These are phyloP conservation scores for Columba guinea DNA, from an alignment of 2,797 vertebrate genomes.

Conservation along the genomic window DNA sequence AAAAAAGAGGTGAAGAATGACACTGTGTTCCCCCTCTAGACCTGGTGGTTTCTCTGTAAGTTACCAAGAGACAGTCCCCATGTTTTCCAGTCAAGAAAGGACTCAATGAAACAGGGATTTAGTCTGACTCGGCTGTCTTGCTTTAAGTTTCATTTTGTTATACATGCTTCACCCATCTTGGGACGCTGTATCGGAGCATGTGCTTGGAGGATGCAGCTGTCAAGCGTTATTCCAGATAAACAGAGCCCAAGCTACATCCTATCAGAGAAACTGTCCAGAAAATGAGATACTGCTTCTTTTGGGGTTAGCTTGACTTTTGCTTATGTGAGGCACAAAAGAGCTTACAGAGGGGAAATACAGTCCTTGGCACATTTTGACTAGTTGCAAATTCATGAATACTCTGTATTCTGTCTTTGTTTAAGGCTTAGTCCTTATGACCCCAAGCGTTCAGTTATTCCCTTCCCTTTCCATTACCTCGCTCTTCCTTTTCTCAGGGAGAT, in stretches of 20 bases:
- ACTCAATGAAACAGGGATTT: slow-evolving; percentile 52
- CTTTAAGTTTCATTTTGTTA: slow-evolving; percentile 62
- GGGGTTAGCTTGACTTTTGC: slow-evolving; percentile 40
- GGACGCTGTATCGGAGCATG: neutral
- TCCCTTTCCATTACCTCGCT: neutral
- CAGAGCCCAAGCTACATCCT: slow-evolving; percentile 45
- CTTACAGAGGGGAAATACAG: slow-evolving; percentile 1
- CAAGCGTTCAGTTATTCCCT: neutral
- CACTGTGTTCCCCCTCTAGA: neutral
- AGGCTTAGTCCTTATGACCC: slow-evolving; percentile 39
- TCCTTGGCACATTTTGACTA: slow-evolving; percentile 20
- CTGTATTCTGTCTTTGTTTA: slow-evolving; percentile 40
- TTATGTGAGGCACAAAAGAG: slow-evolving; percentile 33
- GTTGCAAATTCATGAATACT: slow-evolving; percentile 48
- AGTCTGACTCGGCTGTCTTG: slow-evolving; percentile 35
- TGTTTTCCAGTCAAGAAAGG: slow-evolving; percentile 40
- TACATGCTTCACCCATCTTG: slow-evolving; percentile 28
- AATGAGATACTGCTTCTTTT: slow-evolving; percentile 54
- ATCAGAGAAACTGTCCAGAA: slow-evolving; percentile 57
- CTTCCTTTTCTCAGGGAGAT: slow-evolving; percentile 16
- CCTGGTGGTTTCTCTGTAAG: slow-evolving; percentile 19
- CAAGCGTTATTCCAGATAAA: slow-evolving; percentile 63
- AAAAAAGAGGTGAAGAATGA: neutral
- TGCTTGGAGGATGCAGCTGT: slow-evolving; percentile 61
- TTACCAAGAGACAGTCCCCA: slow-evolving; percentile 13